phyloP scores from a whole-genome alignment of 1,140 invertebrate species.

The Chelonus insularis region DNA sequence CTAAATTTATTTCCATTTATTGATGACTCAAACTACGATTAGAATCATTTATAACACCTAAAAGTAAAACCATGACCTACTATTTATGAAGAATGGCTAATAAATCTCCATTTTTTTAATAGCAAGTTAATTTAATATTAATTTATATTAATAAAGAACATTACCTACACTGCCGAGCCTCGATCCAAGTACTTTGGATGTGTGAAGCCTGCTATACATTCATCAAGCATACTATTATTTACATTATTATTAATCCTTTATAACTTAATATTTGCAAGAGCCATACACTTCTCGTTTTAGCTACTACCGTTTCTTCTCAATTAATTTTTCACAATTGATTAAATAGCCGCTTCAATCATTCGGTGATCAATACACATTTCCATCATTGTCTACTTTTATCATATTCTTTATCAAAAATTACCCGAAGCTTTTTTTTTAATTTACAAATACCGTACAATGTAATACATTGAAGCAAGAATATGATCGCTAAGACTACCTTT shows the following conservation, averaged over 20 bases:
- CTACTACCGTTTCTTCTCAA: conserved; percentile 21
- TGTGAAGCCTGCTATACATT: conserved; percentile 28
- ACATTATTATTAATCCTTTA: conserved; percentile 2
- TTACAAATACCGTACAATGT: conserved; percentile 34
- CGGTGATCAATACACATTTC: conserved; percentile 10
- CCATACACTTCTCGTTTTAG: not conserved
- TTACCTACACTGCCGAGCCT: conserved; percentile 22
- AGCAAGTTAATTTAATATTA: conserved; percentile 34
- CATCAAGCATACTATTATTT: conserved; percentile 34
- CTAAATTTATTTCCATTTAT: not conserved
- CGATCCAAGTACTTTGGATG: conserved; percentile 2
- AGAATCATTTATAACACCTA: not conserved
- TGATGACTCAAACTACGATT: not conserved
- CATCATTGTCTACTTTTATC: conserved; percentile 3
- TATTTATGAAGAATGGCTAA: no score
- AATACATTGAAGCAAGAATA: conserved; percentile 35
- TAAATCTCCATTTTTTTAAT: no score
- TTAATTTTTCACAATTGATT: conserved; percentile 13
- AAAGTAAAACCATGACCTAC: not conserved
- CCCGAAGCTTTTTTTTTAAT: conserved; percentile 22
- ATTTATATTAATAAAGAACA: conserved; percentile 35
- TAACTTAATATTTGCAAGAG: conserved; percentile 18
- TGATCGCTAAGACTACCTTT: conserved; percentile 58
- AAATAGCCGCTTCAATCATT: conserved; percentile 18
- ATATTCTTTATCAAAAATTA: conserved; percentile 11